Base-by-base conservation (phyloP, 2,888 invertebrate species). In the Hofmannophila pseudospretella region DNA sequence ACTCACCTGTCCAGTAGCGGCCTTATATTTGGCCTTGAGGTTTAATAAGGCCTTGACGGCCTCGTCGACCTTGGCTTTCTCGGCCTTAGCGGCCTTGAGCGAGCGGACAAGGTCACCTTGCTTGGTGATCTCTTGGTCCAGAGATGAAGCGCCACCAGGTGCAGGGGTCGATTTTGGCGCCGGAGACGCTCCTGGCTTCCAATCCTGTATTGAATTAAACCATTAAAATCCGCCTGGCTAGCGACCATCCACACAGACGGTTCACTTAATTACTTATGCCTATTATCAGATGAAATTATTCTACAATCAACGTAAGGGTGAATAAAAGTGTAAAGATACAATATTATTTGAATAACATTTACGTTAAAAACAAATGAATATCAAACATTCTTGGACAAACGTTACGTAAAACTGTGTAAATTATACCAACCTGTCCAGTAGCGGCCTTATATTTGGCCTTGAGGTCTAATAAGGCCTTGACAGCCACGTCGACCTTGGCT, bases 11-110 rank as follows among this genome's bases (percentile, higher is more conserved):
- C 72, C 74, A 38, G 70, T 69, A 16, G 62, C 63, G 7, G 82
- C 78, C 68, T 95, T 96, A 65, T 90, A 96, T 49, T 94, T 89
- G 4, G 88, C 79, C 74, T 96, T 97, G 1, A 96, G 73, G 0
- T 86, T 84, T 22, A 95, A 64, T 9, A 96, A 72, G 1, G 57
- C 41, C 60, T 93, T 91, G 1, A 81, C 74, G 0, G 80, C 80
- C 30, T 62, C 69, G 41, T 78, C 76, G 0, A 81, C 50, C 39
- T 69, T 68, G 3, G 66, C 49, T 47, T 81, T 72, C 50, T 88
- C 78, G 41, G 79, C 72, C 58, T 93, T 93, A 14, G 89, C 82
- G 0, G 88, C 47, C 67, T 94, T 94, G 7, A 94, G 77, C 7
- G 91, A 86, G 12, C 95, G 88, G 1, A 95, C 91, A 43, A 89